Evolutionary conservation across 1,140 invertebrate species (phyloP).

Genomic region (Drosophila mayri): DNA sequence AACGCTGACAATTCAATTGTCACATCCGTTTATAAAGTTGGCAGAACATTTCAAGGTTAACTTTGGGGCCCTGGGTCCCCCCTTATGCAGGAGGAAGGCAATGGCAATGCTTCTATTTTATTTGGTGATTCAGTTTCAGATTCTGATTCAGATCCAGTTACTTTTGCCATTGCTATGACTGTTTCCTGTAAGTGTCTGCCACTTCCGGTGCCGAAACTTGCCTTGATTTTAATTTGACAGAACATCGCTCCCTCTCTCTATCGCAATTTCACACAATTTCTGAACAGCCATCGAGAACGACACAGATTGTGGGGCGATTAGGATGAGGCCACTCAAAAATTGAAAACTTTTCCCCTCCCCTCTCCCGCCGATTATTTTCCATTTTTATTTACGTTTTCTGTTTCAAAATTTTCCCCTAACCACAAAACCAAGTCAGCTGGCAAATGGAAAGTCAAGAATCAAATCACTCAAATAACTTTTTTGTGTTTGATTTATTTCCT

Average conservation of each 20-base stretch:
- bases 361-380: neutral
- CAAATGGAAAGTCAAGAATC: slow-evolving; percentile 35
- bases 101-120: slow-evolving; percentile 18
- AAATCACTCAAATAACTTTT: slow-evolving; percentile 40
- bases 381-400: slow-evolving; percentile 17
- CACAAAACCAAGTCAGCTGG: slow-evolving; percentile 32
- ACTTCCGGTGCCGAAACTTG: slow-evolving; percentile 31
- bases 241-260: neutral
- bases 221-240: slow-evolving; percentile 47
- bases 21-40: slow-evolving; percentile 61
- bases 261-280: slow-evolving; percentile 37
- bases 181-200: slow-evolving; percentile 44
- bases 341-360: slow-evolving; percentile 24
- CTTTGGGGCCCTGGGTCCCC: slow-evolving; percentile 10
- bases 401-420: neutral
- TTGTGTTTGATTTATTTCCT: slow-evolving; percentile 13
- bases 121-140: slow-evolving; percentile 18
- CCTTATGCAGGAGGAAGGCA: neutral
- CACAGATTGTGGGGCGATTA: slow-evolving; percentile 41
- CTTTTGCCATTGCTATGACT: slow-evolving; percentile 27
- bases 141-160: slow-evolving; percentile 27
- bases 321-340: slow-evolving; percentile 58
- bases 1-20: slow-evolving; percentile 56
- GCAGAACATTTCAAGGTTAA: slow-evolving; percentile 59
- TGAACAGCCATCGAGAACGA: slow-evolving; percentile 5